Evolutionary conservation across 2,888 invertebrate species (phyloP), one percentile per base, ranked within the genome.

Genomic region (Eupsilia transversa): DNA sequence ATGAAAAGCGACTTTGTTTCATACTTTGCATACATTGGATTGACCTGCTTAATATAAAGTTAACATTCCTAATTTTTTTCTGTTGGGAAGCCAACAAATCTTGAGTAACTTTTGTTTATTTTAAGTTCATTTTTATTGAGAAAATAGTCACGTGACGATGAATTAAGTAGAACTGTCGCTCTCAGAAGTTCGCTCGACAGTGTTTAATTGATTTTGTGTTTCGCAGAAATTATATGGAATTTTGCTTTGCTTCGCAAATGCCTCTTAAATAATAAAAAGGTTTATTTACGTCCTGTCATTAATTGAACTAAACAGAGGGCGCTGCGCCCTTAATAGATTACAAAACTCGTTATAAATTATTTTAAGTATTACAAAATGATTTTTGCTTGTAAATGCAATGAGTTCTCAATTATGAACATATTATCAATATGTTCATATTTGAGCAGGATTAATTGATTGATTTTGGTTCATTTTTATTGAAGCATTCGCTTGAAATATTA

Each of bases 171-270:
- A 77, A 43, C 59, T 43, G 59, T 43, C 59, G n/a, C n/a, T 43
- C 49, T 30, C 38, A 57, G n/a, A 77, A 75, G 35, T 75, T 75
- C n/a, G n/a, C n/a, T 77, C 20, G 52, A 60, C 68, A 43, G 35
- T 60, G 10, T 52, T 52, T 52, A 76, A 77, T 68, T 63, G 61
- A 56, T 49, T 78, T 69, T 61, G 69, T 54, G n/a, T 57, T 71
- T 41, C 20, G n/a, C 56, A 52, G 49, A 57, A 43, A 63, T 71
- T 56, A 17, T 43, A 30, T 30, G 27, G 14, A 77, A 63, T 71
- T 69, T 71, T 23, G 41, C 56, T 79, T 69, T 43, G 59, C 30
- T 52, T 30, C 35, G 20, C 59, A 43, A 75, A 60, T 63, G 30
- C 17, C 41, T 61, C 46, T 60, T 63, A 33, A 4, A 38, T 71